These are phyloP conservation scores for Creontiades dilutus DNA, from an alignment of 2,888 invertebrate species.

Conservation along the genomic window DNA sequence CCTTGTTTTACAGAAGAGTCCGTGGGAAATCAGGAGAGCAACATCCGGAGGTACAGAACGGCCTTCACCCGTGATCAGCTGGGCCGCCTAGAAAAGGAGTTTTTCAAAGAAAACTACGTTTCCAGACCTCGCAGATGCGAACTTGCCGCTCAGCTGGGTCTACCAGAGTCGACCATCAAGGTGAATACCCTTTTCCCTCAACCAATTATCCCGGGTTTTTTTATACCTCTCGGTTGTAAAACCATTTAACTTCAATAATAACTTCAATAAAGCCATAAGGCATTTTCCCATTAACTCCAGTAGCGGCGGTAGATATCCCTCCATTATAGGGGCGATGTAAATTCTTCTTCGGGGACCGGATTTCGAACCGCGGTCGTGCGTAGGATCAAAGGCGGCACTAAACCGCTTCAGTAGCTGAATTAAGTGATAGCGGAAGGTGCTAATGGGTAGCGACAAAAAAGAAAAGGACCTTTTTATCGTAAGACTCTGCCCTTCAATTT, in stretches of 20 bases:
- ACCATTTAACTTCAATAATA: conserved; percentile 56
- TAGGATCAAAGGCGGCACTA: conserved; percentile 46
- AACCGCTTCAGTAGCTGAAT: conserved; percentile 44
- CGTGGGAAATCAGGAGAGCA: conserved; percentile 80
- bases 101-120: conserved; percentile 97
- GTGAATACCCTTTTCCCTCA: conserved; percentile 79
- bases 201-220: conserved; percentile 44
- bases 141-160: conserved; percentile 92
- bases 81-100: conserved; percentile 95
- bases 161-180: conserved; percentile 99
- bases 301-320: conserved; percentile 20
- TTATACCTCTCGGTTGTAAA: conserved; percentile 37
- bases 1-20: conserved; percentile 71
- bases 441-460: conserved; percentile 52
- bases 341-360: conserved; percentile 27
- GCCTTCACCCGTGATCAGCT: conserved; percentile 98
- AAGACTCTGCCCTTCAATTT: conserved; percentile 24
- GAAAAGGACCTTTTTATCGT: conserved; percentile 1
- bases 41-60: conserved; percentile 94
- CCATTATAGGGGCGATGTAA: conserved; percentile 64
- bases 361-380: conserved; percentile 32
- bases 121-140: conserved; percentile 96
- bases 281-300: conserved; percentile 49
- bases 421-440: conserved; percentile 57
- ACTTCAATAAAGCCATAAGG: conserved; percentile 53